Percentiles rank a stretch among this genome's conserved stretches.
Evolutionary conservation across 2,888 invertebrate genomes (phyloP).

Genomic region (Drosophila colorata): DNA sequence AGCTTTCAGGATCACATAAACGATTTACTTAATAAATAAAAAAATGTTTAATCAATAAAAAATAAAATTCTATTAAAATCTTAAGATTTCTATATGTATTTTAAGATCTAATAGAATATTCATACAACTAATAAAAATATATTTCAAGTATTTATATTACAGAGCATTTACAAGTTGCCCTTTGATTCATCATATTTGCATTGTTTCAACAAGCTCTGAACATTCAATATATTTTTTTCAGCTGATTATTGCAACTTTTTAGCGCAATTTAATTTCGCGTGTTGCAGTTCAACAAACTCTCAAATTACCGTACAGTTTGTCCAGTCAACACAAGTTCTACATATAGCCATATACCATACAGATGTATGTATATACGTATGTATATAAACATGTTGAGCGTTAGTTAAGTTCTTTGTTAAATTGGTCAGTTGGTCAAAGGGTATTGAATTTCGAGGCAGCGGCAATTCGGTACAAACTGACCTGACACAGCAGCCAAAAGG

Average conservation of each 20-base stretch:
- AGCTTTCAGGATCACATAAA: no score
- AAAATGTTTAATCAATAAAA: no score
- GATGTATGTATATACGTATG: neutral
- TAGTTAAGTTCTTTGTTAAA: constrained; percentile 24
- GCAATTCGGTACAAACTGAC: constrained; percentile 42
- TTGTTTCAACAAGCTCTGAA: constrained; percentile 1
- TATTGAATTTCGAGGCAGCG: constrained; percentile 47
- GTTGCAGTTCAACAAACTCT: constrained; percentile 76
- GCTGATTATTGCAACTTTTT: constrained; percentile 62
- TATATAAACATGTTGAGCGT: constrained; percentile 3
- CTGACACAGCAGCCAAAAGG: constrained; percentile 39
- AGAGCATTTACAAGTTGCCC: constrained; percentile 19
- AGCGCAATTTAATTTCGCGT: constrained; percentile 33
- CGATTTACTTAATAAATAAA: no score
- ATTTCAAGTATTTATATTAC: neutral
- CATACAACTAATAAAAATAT: neutral
- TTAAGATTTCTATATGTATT: no score
- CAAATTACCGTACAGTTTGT: constrained; percentile 50
- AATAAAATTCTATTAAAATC: no score
- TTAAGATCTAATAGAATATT: neutral
- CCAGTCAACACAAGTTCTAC: constrained; percentile 37
- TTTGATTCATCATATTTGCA: neutral
- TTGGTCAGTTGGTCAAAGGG: constrained; percentile 66
- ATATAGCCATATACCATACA: neutral
- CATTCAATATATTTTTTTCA: constrained; percentile 17